These are phyloP conservation scores for Sitophilus oryzae DNA, from an alignment of 1,140 invertebrate genomes.

Conservation along the genomic window DNA sequence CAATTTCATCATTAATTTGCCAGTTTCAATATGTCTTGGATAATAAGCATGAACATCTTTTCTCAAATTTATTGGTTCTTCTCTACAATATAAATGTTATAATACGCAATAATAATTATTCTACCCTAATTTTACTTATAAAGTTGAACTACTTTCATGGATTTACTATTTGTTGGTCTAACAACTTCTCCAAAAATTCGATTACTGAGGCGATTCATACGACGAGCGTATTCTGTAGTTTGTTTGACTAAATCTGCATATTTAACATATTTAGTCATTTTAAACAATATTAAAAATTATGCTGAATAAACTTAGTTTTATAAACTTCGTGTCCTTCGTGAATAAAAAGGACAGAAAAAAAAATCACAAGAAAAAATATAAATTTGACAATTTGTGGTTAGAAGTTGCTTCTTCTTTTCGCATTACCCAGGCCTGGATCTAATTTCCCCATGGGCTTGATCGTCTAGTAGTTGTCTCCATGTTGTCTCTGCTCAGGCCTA, in stretches of 20 bases:
- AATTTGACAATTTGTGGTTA: too few species aligned
- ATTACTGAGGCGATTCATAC: slow-evolving; percentile 82
- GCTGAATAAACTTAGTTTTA: too few species aligned
- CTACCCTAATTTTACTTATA: slow-evolving; percentile 49
- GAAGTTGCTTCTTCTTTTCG: too few species aligned
- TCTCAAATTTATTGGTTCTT: slow-evolving; percentile 67
- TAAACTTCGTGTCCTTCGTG: too few species aligned
- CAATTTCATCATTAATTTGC: slow-evolving; percentile 62
- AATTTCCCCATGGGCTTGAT: too few species aligned
- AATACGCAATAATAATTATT: neutral
- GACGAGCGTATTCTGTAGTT: slow-evolving; percentile 69
- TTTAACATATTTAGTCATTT: slow-evolving; percentile 50
- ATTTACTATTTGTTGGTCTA: slow-evolving; percentile 63
- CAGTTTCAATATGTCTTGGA: slow-evolving; percentile 73
- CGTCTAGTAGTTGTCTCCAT: too few species aligned
- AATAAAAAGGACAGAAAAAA: too few species aligned
- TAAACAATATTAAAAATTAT: too few species aligned
- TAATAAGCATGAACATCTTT: slow-evolving; percentile 78
- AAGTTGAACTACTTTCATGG: slow-evolving; percentile 78
- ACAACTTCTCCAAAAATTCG: slow-evolving; percentile 86
- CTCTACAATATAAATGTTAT: slow-evolving; percentile 41
- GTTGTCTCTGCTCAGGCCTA: too few species aligned
- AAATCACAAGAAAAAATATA: too few species aligned
- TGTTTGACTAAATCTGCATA: slow-evolving; percentile 65
- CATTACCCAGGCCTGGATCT: too few species aligned